Conservation (phyloP, 2,797 vertebrate species). For the Silurus lanzhouensis region DNA sequence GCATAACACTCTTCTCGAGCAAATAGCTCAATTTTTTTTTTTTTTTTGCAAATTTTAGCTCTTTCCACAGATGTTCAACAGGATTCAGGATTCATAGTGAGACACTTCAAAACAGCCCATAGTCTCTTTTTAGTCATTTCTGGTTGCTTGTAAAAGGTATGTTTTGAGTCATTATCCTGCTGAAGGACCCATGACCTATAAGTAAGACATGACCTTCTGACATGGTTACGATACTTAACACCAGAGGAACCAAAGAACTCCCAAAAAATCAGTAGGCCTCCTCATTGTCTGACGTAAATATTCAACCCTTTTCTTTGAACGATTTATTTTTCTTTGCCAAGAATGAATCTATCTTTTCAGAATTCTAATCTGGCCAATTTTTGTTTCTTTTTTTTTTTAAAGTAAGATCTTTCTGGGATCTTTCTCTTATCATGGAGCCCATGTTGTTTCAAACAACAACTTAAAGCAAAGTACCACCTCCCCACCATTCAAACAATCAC, state of each 20-base stretch:
- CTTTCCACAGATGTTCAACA: background rate
- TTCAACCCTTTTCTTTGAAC: background rate
- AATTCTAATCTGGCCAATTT: background rate
- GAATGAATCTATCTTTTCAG: background rate
- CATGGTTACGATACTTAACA: background rate
- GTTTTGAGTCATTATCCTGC: background rate
- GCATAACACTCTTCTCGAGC: background rate
- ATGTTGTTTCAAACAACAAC: background rate
- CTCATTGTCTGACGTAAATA: background rate
- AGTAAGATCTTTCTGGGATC: background rate
- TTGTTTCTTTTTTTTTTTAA: background rate
- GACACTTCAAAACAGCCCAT: background rate
- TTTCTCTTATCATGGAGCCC: background rate
- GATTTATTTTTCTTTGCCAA: background rate
- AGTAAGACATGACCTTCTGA: background rate
- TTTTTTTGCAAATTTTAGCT: background rate
- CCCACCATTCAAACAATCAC: background rate
- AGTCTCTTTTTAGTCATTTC: background rate
- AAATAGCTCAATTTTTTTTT: constrained; percentile 8
- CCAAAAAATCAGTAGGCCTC: background rate
- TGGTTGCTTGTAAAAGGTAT: background rate
- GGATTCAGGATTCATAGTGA: background rate
- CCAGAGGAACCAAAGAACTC: background rate
- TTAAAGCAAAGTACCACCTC: background rate
- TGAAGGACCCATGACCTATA: background rate